Base-by-base conservation (phyloP, 2,113 vertebrate genomes). In the Elaphurus davidianus region DNA sequence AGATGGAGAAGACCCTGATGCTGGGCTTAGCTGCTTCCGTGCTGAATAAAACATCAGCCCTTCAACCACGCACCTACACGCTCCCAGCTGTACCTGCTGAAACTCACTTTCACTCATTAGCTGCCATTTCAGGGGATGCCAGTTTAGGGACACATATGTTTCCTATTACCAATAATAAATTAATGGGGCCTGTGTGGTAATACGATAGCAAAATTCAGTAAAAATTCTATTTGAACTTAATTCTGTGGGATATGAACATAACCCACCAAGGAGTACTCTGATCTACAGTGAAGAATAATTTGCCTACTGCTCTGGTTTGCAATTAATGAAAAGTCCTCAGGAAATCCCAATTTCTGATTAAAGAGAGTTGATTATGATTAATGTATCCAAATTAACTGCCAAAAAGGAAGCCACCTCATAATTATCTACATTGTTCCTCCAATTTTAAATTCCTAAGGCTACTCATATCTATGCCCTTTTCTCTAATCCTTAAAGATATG, bases 341-440 rank as follows among this genome's bases (percentile, higher is more conserved):
- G 98, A 98, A 98, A 98, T 95, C 96, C 96, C 86, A 91, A 97
- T 94, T 98, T 98, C 97, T 98, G 98, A 98, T 97, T 97, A 98
- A 98, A 97, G 96, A 93, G 96, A 95, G 82, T 93, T 98, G 97
- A 98, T 98, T 98, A 95, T 96, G 96, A 98, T 97, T 98, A 98
- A 96, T 97, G 78, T 76, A 93, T 74, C 96, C 94, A 98, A 97
- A 96, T 96, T 95, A 96, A 89, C 96, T 96, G 86, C 91, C 50
- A 59, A 79, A 87, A 95, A 86, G 82, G 67, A 98, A 98, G 83
- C 76, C 50, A 94, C 62, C 86, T 95, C 55, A 28, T 94, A 97
- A 96, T 95, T 87, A 94, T 91, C 82, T 43, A 71, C 55, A 82
- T 89, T 88, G 60, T 82, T 97, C 67, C 55, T 97, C 40, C 89